Evolutionary conservation across 2,113 vertebrate species (phyloP), one percentile per base, ranked within the genome.

Genomic region (Vireo altiloquus): DNA sequence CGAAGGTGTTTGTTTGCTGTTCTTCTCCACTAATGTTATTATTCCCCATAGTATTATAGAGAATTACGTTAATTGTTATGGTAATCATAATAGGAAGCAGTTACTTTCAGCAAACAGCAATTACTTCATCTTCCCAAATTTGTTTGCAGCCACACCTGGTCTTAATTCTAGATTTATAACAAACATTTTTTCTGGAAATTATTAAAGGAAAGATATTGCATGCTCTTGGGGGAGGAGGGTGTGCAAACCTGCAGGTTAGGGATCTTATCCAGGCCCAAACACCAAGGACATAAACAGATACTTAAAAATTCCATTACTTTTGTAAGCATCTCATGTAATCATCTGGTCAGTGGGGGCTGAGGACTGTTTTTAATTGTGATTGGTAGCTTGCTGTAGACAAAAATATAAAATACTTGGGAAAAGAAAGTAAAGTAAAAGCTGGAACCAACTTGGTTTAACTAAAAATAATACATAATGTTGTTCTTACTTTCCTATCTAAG

Each of bases 61-160:
- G 64, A 92, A 93, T 92, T 90, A 44, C 35, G 66, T 92, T 95
- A 93, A 97, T 90, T 91, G 76, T 60, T 78, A 54, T 94, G 91
- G 89, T 68, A 95, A 86, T 90, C 9, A 2, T 47, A 83, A 87
- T 44, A 89, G 40, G 80, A 94, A 93, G 71, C 64, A 89, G 92
- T 95, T 84, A 87, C 42, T 87, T 80, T 83, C 69, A 92, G 65
- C 71, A 91, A 83, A 64, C 69, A 94, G 44, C 59, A 70, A 78
- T 78, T 91, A 75, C 52, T 93, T 81, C 64, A 87, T 30, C 47
- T 75, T 91, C 39, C 42, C 60, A 78, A 66, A 90, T 70, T 74
- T 93, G 46, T 94, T 78, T 90, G 61, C 61, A 64, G 71, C 27
- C 39, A 71, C 60, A 90, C 28, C 63, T 95, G 71, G 80, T 68